Percentiles rank a stretch among this genome's conserved stretches.
phyloP scores from a whole-genome alignment of 2,113 vertebrate species.

The Symphodus melops region DNA sequence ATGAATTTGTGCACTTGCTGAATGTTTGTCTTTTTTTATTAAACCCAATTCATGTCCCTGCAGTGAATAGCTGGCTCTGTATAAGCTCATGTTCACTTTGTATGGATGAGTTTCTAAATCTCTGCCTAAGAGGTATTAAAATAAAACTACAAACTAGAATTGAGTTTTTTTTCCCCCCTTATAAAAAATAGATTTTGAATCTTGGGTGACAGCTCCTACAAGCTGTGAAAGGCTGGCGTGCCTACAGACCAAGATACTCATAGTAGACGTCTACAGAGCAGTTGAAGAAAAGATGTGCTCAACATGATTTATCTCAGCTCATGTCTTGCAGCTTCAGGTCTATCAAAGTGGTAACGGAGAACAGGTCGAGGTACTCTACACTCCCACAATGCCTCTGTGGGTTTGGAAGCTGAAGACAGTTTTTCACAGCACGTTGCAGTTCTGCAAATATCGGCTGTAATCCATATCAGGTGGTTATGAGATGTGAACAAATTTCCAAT shows the following conservation, averaged over 20 bases:
- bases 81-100: background rate
- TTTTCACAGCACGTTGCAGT: background rate
- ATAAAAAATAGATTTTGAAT: constrained; percentile 13
- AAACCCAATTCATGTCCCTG: constrained; percentile 16
- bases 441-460: background rate
- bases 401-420: background rate
- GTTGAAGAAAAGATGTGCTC: background rate
- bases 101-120: background rate
- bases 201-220: constrained; percentile 8
- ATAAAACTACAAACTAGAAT: background rate
- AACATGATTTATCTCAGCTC: constrained; percentile 6
- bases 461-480: constrained; percentile 17
- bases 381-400: constrained; percentile 1
- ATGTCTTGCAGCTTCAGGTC: background rate
- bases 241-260: background rate
- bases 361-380: background rate
- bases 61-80: background rate
- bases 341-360: constrained; percentile 13
- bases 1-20: background rate
- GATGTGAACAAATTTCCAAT: background rate
- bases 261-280: background rate
- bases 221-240: constrained; percentile 1
- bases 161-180: background rate
- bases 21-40: constrained; percentile 1
- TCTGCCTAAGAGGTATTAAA: background rate